Evolutionary conservation across 2,797 vertebrate genomes (phyloP), one percentile per base, ranked within the genome.

Genomic region (Eulemur coronatus): DNA sequence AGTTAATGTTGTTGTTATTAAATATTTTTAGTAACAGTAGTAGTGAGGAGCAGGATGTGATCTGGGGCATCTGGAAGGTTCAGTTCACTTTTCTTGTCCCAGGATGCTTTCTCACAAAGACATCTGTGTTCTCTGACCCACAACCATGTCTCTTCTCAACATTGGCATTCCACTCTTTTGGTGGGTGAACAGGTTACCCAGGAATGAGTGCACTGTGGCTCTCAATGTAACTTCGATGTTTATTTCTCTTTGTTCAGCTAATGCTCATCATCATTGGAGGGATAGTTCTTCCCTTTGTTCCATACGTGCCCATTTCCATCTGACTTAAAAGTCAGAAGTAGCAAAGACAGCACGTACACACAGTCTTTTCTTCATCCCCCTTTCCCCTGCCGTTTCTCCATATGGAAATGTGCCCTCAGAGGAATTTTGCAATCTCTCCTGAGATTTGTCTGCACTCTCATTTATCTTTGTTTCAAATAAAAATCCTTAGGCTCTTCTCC

Each of bases 401-500:
- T 65, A 13, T 70, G 65, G 48, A 89, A 89, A 43, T 70, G 6
- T 61, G 38, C 48, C 26, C 24, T 28, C 20, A 72, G 65, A 92
- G 46, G 26, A 87, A 48, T 92, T 79, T 88, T 87, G 61, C 65
- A 28, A 0, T 28, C n/a, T 91, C 8, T 82, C 63, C 76, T 79
- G 4, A 84, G 65, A 84, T 50, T 89, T 78, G 33, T 61, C 41
- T 95, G 13, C 22, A 52, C 3, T 26, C 12, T 95, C 43, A 43
- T 75, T 75, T 81, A 70, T 57, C 72, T 70, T 89, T 92, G 59
- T 81, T 90, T 94, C 35, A 94, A 63, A 50, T 79, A 82, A 90
- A 91, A 94, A 30, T 55, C 30, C 28, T 82, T 86, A 57, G 52
- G 41, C 15, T 35, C 7, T 46, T 80, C 61, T 72, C 8, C 8